Evolutionary conservation across 2,797 vertebrate genomes (phyloP), one percentile per base, ranked within the genome.

Genomic region (Rhinichthys osculus): DNA sequence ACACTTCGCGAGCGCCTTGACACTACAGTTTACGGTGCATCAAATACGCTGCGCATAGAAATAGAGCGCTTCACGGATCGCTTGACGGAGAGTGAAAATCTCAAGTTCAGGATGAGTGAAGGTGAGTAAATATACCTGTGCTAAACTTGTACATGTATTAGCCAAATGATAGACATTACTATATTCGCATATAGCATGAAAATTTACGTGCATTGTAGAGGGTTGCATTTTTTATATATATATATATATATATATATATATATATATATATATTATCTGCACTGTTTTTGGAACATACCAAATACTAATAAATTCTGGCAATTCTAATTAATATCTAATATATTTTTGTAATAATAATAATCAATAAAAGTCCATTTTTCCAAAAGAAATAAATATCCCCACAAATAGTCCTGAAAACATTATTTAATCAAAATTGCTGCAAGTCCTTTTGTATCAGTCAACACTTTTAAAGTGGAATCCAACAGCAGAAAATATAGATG

Each of bases 381-480:
- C n/a, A 44, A 50, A 50, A 80, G 9, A 66, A 67, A 74, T n/a
- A 33, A 64, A 74, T 50, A 66, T 44, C 40, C 11, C 54, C 27
- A 86, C 10, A 33, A 6, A 33, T 11, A 71, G 57, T 78, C 44
- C 57, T 67, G 27, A 83, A 87, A 79, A 79, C 40, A 30, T 19
- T 10, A 79, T 87, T 89, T 88, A 91, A 79, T 90, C 77, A 86
- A 89, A 85, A 10, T 70, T 17, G 35, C 62, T 64, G 21, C 11
- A 38, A 76, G 57, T 73, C 30, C 11, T 81, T 67, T 11, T 82
- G 38, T 52, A 35, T 77, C 38, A 59, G 57, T 57, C 66, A 62
- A 42, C 59, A 74, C 54, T 30, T 77, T 1, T 9, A 73, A 78
- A 77, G 66, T 82, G 16, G 9, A 85, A 79, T 64, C 66, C 67